Conservation (phyloP, 2,888 invertebrate species). For the Antheraea assamensis region DNA sequence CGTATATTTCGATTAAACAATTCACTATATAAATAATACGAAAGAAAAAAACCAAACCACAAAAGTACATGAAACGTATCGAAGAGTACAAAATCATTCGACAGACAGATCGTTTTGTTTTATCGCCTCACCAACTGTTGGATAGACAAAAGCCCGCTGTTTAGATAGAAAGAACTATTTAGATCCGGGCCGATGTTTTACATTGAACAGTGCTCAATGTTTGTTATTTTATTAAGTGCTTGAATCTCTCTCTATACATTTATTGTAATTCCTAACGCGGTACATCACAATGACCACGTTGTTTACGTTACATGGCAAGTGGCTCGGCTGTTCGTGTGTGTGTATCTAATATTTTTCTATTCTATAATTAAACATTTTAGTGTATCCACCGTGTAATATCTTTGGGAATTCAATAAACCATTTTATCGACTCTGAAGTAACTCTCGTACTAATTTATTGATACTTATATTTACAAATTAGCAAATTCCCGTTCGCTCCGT, state of each 20-base stretch:
- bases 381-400: conserved; percentile 29
- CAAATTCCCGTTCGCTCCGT: no score
- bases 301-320: conserved; percentile 59
- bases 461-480: no score
- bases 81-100: conserved; percentile 27
- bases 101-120: conserved; percentile 38
- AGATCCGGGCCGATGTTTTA: conserved; percentile 55
- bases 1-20: not conserved
- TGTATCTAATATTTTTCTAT: conserved; percentile 35
- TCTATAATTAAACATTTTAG: conserved; percentile 50
- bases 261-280: conserved; percentile 65
- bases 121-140: conserved; percentile 53
- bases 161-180: conserved; percentile 68
- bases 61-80: conserved; percentile 1
- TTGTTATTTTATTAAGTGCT: conserved; percentile 76
- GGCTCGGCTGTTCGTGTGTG: conserved; percentile 40
- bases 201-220: conserved; percentile 66
- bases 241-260: conserved; percentile 63
- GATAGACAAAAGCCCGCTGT: conserved; percentile 73
- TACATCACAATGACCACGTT: conserved; percentile 64
- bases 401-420: conserved; percentile 48
- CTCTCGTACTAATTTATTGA: no score
- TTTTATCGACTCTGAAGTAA: no score
- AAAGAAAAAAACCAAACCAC: conserved; percentile 14
- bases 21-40: not conserved